phyloP scores from a whole-genome alignment of 2,113 vertebrate species.

The Triplophysa dalaica region DNA sequence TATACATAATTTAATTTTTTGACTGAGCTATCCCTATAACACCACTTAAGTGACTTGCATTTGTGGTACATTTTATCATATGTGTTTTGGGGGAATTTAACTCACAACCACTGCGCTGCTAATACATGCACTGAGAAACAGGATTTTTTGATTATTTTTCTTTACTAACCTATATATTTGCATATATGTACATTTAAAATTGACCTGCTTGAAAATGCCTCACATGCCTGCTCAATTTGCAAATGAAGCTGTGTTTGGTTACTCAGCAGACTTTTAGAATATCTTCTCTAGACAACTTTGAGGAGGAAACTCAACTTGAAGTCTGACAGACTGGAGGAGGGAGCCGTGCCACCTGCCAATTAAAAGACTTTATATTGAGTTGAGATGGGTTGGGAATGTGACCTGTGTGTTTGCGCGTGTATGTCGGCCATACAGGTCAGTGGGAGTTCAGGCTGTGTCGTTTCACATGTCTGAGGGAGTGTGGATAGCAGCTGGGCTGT shows the following conservation, averaged over 20 bases:
- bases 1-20: no score
- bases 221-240: background rate
- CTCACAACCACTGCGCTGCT: no score
- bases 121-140: no score
- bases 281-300: background rate
- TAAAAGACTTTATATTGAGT: constrained; percentile 36
- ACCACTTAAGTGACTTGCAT: no score
- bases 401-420: constrained; percentile 29
- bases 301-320: constrained; percentile 2
- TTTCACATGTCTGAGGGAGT: constrained; percentile 44
- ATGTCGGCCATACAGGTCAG: constrained; percentile 17
- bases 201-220: no score
- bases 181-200: no score
- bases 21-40: no score
- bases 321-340: background rate
- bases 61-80: no score
- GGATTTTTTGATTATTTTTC: no score
- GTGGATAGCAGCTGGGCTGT: constrained; percentile 16
- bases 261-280: background rate
- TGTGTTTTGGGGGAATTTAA: no score
- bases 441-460: constrained; percentile 33
- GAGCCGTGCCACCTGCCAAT: constrained; percentile 23
- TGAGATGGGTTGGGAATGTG: constrained; percentile 40
- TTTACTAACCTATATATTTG: no score
- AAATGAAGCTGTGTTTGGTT: background rate